Evolutionary conservation across 2,113 vertebrate species (phyloP).

Genomic region (Arvicanthis niloticus): DNA sequence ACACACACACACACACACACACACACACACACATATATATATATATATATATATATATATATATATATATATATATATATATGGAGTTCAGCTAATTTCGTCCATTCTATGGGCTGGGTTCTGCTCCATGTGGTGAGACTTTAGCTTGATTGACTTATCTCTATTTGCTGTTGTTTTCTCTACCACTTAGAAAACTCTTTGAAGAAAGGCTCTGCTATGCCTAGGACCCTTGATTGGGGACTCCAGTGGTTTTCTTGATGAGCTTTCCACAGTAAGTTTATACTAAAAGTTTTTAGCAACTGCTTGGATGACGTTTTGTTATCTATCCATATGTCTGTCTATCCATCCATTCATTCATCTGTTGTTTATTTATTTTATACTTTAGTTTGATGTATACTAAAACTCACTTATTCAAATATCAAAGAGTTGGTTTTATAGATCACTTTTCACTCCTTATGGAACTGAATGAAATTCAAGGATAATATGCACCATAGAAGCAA

Average conservation of each 20-base stretch:
- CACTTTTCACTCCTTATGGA: not conserved
- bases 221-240: not conserved
- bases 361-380: not conserved
- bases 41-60: no score
- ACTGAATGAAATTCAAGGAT: constrained; percentile 14
- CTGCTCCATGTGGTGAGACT: not conserved
- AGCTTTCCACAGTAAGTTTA: not conserved
- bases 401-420: not conserved
- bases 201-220: not conserved
- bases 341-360: not conserved
- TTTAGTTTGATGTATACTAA: not conserved
- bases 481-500: not conserved
- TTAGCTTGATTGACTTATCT: not conserved
- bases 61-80: no score
- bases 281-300: not conserved
- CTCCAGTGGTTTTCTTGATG: not conserved
- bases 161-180: not conserved
- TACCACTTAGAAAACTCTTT: not conserved
- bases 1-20: no score
- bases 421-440: not conserved
- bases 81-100: no score
- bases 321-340: not conserved
- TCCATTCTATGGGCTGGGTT: no score
- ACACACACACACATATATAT: no score
- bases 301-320: not conserved